Evolutionary conservation across 2,888 invertebrate genomes (phyloP), one percentile per base, ranked within the genome.

Genomic region (Eurois occulta): DNA sequence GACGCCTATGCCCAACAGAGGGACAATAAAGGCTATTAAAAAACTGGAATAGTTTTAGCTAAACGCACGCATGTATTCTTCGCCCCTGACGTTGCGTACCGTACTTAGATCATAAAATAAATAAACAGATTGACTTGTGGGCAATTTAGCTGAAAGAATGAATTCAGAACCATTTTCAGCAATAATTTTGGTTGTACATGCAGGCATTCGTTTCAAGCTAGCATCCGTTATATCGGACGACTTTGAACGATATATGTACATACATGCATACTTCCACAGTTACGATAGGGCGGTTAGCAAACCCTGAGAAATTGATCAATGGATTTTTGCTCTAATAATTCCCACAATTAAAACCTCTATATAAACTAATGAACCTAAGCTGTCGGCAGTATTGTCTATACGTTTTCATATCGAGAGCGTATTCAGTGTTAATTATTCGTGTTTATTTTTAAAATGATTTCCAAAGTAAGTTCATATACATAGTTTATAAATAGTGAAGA

Each of bases 261-360:
- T 73, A 76, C 79, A 73, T 78, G 84, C 84, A 88, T 86, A 84
- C 85, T 88, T 87, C 87, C 89, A 91, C 86, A 85, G 88, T 95
- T 95, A 95, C 95, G 93, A 91, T 94, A 94, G 90, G 92, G 90
- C 90, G 83, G 90, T 95, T 95, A 87, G 92, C 93, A 95, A 95
- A 95, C 93, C 89, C 92, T 96, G 94, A 93, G 95, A 95, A 95
- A 95, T 95, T 94, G 94, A 94, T 95, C 95, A 95, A 95, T 94
- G 90, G 90, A 93, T 95, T 96, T 96, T 96, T 96, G 95, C 96
- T 95, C 95, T 90, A 94, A 93, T 95, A 95, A 94, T 96, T 96
- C 96, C 95, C 96, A 96, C 96, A 95, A 95, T 96, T 95, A 95
- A 91, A 90, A 91, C 91, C 89, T 91, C 91, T 96, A 96, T 96